Evolutionary conservation across 2,113 vertebrate genomes (phyloP).

Genomic region (Hypanus sabinus): DNA sequence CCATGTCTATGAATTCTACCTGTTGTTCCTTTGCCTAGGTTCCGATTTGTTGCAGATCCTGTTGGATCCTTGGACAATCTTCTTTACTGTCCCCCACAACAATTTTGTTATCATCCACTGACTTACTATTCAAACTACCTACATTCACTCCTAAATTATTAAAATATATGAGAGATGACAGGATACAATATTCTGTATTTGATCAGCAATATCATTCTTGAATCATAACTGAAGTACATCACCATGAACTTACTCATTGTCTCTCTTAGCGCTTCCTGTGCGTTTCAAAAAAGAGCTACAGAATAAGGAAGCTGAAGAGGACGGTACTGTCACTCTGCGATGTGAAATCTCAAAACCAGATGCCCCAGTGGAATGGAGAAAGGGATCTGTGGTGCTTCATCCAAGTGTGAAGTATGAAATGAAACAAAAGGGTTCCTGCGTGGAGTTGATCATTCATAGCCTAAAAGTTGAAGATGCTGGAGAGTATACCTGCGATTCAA

Average conservation of each 20-base stretch:
- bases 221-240: background rate
- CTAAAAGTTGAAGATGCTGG: conserved; percentile 51
- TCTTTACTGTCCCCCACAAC: too few species aligned
- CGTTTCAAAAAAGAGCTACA: conserved; percentile 53
- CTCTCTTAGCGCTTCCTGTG: conserved; percentile 50
- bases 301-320: conserved; percentile 57
- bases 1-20: too few species aligned
- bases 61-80: too few species aligned
- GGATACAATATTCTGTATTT: too few species aligned
- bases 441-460: conserved; percentile 57
- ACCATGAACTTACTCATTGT: background rate
- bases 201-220: background rate
- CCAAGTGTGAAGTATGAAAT: conserved; percentile 53
- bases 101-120: too few species aligned
- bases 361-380: conserved; percentile 53
- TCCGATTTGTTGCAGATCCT: too few species aligned
- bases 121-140: fast-evolving
- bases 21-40: too few species aligned
- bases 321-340: conserved; percentile 48
- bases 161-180: too few species aligned
- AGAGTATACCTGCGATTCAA: conserved; percentile 31
- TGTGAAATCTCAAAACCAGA: conserved; percentile 58
- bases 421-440: conserved; percentile 54
- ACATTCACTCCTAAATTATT: too few species aligned
- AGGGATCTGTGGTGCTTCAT: conserved; percentile 46